Evolutionary conservation across 2,113 vertebrate genomes (phyloP).

Genomic region (Corynorhinus townsendii): DNA sequence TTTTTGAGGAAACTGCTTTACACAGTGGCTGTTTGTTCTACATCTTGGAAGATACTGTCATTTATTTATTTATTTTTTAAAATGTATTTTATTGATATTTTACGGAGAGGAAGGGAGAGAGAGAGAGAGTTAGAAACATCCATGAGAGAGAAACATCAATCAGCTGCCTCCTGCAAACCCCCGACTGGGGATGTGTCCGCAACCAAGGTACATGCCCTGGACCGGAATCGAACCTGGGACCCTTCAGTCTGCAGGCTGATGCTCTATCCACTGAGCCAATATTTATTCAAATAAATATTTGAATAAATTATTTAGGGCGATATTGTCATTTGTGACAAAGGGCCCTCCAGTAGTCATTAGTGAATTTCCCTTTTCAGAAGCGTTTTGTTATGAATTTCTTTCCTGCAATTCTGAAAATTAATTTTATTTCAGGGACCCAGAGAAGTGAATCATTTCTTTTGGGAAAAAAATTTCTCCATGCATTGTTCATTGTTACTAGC

Average conservation of each 20-base stretch:
- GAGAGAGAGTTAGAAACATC: too few relatives aligned
- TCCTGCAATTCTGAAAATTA: conserved; percentile 38
- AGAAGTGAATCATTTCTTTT: conserved; percentile 23
- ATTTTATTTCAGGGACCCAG: conserved; percentile 31
- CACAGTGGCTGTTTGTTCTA: background rate
- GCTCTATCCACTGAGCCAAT: too few relatives aligned
- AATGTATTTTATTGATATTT: too few relatives aligned
- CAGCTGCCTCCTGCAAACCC: too few relatives aligned
- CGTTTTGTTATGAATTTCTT: background rate
- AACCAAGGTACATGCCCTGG: too few relatives aligned
- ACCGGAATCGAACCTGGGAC: too few relatives aligned
- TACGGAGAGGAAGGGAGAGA: too few relatives aligned
- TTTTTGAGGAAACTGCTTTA: background rate
- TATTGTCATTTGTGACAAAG: conserved; percentile 12
- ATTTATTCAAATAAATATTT: too few relatives aligned
- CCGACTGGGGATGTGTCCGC: too few relatives aligned
- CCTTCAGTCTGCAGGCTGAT: too few relatives aligned
- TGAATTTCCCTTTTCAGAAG: background rate
- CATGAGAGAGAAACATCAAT: too few relatives aligned
- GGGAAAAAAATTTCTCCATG: conserved; percentile 12
- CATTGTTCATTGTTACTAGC: background rate
- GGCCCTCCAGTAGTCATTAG: background rate
- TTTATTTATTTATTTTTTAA: background rate
- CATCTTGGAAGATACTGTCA: background rate
- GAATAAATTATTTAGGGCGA: too few relatives aligned